Conservation (phyloP, 2,113 vertebrate species). For the Pipra filicauda region DNA sequence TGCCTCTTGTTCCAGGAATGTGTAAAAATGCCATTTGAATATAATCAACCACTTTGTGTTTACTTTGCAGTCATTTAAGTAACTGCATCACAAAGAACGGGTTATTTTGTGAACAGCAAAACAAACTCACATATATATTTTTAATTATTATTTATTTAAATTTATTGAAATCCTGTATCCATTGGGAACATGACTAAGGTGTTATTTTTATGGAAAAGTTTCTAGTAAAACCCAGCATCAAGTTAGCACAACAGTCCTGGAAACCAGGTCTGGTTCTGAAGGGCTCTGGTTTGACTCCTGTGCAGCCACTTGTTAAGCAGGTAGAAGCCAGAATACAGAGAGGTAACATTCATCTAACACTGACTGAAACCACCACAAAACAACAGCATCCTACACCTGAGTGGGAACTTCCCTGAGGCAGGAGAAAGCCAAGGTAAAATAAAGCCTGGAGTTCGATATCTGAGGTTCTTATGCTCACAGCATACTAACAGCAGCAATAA, state of each 20-base stretch:
- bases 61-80: background rate
- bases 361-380: background rate
- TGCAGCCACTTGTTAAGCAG: background rate
- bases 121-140: background rate
- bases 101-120: background rate
- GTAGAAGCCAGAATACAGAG: background rate
- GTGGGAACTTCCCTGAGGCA: background rate
- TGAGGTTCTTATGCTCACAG: conserved; percentile 15
- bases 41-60: background rate
- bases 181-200: background rate
- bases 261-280: background rate
- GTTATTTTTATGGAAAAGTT: background rate
- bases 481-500: conserved; percentile 51
- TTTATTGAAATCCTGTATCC: background rate
- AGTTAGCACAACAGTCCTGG: background rate
- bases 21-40: background rate
- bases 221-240: background rate
- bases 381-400: background rate
- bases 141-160: background rate
- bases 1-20: background rate
- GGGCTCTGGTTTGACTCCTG: background rate
- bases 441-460: conserved; percentile 5
- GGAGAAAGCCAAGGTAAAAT: background rate
- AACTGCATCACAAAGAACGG: background rate
- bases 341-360: background rate